Evolutionary conservation across 2,113 vertebrate genomes (phyloP).

Genomic region (Lucifuga dentata): DNA sequence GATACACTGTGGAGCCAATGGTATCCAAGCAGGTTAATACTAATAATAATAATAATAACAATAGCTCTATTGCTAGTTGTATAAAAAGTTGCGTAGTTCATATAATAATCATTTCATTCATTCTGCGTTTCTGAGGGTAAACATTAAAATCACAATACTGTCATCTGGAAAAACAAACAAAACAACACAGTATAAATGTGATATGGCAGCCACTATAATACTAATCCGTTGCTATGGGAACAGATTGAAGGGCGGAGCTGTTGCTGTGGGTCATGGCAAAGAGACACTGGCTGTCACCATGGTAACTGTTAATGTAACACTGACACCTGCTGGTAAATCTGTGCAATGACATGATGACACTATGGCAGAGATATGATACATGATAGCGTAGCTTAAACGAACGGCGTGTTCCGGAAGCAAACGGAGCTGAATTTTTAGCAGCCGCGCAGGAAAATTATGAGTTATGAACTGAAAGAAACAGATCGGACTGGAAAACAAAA

Average conservation of each 20-base stretch:
- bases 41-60: conserved; percentile 24
- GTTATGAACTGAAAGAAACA: too few relatives aligned
- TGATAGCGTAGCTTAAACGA: too few relatives aligned
- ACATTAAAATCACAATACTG: conserved; percentile 82
- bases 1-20: conserved; percentile 64
- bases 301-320: conserved; percentile 3
- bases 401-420: too few relatives aligned
- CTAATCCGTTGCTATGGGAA: conserved; percentile 66
- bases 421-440: too few relatives aligned
- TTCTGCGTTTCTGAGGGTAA: conserved; percentile 65
- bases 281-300: not conserved
- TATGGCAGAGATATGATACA: too few relatives aligned
- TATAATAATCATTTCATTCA: conserved; percentile 56
- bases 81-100: conserved; percentile 65
- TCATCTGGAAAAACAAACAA: conserved; percentile 63
- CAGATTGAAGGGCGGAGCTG: conserved; percentile 4
- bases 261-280: not conserved
- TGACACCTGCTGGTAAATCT: too few relatives aligned
- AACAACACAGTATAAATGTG: conserved; percentile 43
- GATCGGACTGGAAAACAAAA: too few relatives aligned
- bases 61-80: conserved; percentile 46
- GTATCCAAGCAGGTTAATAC: conserved; percentile 54
- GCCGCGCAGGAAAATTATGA: too few relatives aligned
- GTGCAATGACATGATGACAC: too few relatives aligned
- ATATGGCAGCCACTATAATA: conserved; percentile 63